These are phyloP conservation scores for Platalea minor DNA, from an alignment of 2,797 vertebrate species.

Conservation along the genomic window DNA sequence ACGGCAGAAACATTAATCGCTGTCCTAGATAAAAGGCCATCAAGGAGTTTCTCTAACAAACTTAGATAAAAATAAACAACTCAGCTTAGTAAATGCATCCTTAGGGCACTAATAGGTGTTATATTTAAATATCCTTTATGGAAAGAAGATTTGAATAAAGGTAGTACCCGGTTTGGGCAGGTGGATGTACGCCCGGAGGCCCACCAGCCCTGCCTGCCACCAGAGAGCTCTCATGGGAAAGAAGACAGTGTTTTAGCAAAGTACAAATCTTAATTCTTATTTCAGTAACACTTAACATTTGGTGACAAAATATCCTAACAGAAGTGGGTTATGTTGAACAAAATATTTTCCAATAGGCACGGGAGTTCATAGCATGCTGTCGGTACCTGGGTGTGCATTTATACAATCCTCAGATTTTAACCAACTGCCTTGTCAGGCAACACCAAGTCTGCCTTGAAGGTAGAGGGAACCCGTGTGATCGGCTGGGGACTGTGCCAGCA, in stretches of 20 bases:
- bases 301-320: not conserved
- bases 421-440: not conserved
- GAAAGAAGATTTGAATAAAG: not conserved
- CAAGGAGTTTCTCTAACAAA: not conserved
- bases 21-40: not conserved
- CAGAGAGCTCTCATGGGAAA: not conserved
- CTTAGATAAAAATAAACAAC: not conserved
- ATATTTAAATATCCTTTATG: not conserved
- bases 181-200: fast-evolving
- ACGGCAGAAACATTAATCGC: fast-evolving
- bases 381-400: not conserved
- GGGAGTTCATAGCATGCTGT: not conserved
- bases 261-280: not conserved
- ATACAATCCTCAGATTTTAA: not conserved
- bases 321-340: fast-evolving
- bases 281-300: not conserved
- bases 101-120: not conserved
- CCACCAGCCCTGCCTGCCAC: not conserved
- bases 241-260: not conserved
- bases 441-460: not conserved
- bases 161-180: not conserved
- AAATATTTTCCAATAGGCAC: not conserved
- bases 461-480: not conserved
- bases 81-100: no score
- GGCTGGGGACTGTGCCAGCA: not conserved